A percentile compares a stretch with the other conserved stretches of the same genome.
phyloP scores from a whole-genome alignment of 2,888 invertebrate genomes.

The Acrocera orbiculus region DNA sequence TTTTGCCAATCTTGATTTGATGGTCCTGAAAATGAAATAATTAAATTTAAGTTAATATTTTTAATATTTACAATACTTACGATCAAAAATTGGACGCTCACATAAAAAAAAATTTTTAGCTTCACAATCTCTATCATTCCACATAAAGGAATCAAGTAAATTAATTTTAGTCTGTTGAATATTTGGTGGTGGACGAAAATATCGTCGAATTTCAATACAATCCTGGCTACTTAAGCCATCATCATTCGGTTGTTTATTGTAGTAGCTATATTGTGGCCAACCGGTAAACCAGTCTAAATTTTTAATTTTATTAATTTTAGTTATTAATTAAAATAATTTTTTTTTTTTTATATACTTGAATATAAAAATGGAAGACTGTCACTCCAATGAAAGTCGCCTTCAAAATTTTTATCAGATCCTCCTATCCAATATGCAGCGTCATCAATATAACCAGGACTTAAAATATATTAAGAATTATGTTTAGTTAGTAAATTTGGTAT shows the following conservation, averaged over 20 bases:
- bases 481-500: too few species aligned
- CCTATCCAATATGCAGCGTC: constrained; percentile 67
- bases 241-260: constrained; percentile 59
- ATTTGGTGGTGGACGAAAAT: constrained; percentile 39
- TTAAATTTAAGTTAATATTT: background rate
- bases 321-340: background rate
- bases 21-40: constrained; percentile 26
- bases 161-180: constrained; percentile 26
- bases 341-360: constrained; percentile 41
- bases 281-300: constrained; percentile 66
- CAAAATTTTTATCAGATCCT: constrained; percentile 54
- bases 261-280: constrained; percentile 49
- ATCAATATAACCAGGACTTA: constrained; percentile 50
- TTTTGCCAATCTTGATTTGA: constrained; percentile 31
- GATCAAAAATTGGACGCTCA: constrained; percentile 47
- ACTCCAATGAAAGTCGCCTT: constrained; percentile 67
- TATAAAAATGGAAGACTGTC: constrained; percentile 56
- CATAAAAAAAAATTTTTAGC: constrained; percentile 60
- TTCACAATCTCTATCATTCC: constrained; percentile 65
- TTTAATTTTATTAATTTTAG: background rate
- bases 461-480: constrained; percentile 15
- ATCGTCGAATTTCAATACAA: constrained; percentile 57
- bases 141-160: constrained; percentile 46
- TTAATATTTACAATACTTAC: constrained; percentile 29
- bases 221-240: constrained; percentile 66